Evolutionary conservation across 1,140 invertebrate genomes (phyloP), one percentile per base, ranked within the genome.

Genomic region (Formica selysi): DNA sequence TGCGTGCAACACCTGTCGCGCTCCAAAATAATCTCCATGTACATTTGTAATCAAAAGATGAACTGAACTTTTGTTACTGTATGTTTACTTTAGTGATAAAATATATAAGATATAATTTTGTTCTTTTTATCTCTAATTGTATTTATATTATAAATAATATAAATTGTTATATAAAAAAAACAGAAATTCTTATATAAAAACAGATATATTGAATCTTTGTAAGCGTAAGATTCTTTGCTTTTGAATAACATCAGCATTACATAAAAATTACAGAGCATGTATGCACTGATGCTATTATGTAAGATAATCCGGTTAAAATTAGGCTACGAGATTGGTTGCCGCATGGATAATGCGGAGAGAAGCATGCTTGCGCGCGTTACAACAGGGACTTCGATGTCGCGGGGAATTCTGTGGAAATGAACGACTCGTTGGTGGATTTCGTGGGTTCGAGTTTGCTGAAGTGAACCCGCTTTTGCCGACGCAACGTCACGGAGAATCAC

Each of bases 241-340:
- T 59, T 13, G 48, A 38, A 29, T 29, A 13, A 81, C 4, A 8
- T 38, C 13, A 38, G 38, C 41, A 11, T 22, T 44, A 10, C 5
- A 7, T 41, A 74, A 83, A 57, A 48, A 61, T 65, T 80, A 61
- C 29, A 26, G 16, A 65, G 36, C 61, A 10, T 36, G 54, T 11
- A 44, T 76, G 16, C 3, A n/a, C 48, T 19, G 16, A 79, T 68
- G 13, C 16, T 68, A 44, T 92, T 90, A 88, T 76, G 74, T 73
- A 71, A 85, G 85, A 91, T 94, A 93, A 94, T 94, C 91, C 91
- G 67, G 88, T 48, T 67, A 86, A 92, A 94, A 94, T 93, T 93
- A 93, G 91, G 76, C 87, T 86, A 78, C 79, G 89, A 92, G 93
- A 93, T 93, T 91, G 87, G 86, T 88, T 91, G 83, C 73, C 86